Evolutionary conservation across 2,113 vertebrate genomes (phyloP).

Genomic region (Toxotes jaculatrix): DNA sequence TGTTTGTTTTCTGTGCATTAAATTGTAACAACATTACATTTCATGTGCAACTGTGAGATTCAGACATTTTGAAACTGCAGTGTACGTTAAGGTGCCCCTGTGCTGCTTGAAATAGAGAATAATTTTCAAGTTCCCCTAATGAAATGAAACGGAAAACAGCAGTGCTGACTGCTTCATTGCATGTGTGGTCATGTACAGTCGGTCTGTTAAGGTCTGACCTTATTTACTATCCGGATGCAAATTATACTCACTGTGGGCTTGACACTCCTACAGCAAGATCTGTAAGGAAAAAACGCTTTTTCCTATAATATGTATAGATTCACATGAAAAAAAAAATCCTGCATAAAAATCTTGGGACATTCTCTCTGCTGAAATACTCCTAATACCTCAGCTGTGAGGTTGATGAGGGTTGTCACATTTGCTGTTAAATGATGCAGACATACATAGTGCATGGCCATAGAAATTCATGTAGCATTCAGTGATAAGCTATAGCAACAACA

Average conservation of each 20-base stretch:
- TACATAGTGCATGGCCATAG: not conserved
- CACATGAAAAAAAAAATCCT: not conserved
- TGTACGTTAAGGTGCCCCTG: not conserved
- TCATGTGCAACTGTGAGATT: not conserved
- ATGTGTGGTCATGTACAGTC: not conserved
- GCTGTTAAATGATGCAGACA: not conserved
- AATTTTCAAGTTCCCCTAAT: not conserved
- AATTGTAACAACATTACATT: not conserved
- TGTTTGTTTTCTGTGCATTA: slow-evolving; percentile 4
- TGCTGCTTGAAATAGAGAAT: not conserved
- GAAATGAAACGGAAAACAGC: not conserved
- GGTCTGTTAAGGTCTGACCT: slow-evolving; percentile 14
- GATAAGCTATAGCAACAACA: not conserved
- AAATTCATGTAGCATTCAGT: not conserved
- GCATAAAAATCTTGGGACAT: not conserved
- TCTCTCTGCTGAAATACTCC: not conserved
- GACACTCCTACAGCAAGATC: not conserved
- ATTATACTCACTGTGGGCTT: not conserved
- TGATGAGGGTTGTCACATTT: not conserved
- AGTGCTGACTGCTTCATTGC: not conserved
- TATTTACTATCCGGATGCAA: not conserved
- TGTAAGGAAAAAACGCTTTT: not conserved
- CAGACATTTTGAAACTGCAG: not conserved
- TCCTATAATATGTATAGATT: not conserved
- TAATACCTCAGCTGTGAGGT: not conserved